Percentiles rank a stretch among this genome's conserved stretches.
phyloP scores from a whole-genome alignment of 2,113 vertebrate genomes.

The Corythornis madagascariensis region DNA sequence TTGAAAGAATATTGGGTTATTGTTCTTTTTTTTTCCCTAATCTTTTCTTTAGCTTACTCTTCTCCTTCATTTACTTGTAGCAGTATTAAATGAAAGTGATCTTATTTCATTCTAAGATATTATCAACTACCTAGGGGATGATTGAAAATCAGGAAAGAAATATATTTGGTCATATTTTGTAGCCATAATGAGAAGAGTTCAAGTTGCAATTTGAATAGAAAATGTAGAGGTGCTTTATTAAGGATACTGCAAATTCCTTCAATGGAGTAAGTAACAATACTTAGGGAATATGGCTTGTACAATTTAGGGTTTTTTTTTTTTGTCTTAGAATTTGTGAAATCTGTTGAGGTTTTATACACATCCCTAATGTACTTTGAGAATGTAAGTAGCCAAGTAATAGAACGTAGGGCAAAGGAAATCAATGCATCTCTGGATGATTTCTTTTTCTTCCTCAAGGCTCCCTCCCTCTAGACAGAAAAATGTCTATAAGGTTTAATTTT shows the following conservation, averaged over 20 bases:
- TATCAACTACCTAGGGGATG: background rate
- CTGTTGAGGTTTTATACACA: background rate
- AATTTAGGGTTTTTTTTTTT: background rate
- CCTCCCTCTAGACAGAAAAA: background rate
- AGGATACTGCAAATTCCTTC: background rate
- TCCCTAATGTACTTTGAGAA: background rate
- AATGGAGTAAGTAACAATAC: background rate
- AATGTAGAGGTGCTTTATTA: background rate
- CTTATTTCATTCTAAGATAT: background rate
- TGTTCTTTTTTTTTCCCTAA: background rate
- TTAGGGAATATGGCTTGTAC: background rate
- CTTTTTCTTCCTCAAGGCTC: background rate
- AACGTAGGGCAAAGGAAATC: background rate
- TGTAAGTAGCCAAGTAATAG: background rate
- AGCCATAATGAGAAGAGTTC: background rate
- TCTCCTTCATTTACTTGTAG: background rate
- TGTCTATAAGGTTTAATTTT: background rate
- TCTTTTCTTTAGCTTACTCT: background rate
- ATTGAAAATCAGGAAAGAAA: background rate
- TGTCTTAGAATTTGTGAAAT: background rate
- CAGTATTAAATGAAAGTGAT: background rate
- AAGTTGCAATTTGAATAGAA: background rate
- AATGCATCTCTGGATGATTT: background rate
- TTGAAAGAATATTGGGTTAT: background rate
- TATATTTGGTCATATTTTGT: background rate